phyloP scores from a whole-genome alignment of 1,140 invertebrate genomes.

The Diorhabda carinulata region DNA sequence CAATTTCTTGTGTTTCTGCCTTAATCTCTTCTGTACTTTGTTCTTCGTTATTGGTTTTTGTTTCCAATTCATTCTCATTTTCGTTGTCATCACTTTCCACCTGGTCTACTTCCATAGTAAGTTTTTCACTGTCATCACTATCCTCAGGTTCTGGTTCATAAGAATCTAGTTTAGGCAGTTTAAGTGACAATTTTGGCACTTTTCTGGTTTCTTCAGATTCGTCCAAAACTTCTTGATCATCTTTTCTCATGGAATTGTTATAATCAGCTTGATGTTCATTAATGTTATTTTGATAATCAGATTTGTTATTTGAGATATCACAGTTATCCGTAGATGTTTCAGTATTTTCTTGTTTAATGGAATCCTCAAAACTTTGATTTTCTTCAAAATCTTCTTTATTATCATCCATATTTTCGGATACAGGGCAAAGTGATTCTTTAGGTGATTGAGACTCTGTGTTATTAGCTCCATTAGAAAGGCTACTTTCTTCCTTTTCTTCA shows the following conservation, averaged over 20 bases:
- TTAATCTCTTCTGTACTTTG: slow-evolving; percentile 7
- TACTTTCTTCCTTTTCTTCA: background rate
- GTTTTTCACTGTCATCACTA: slow-evolving; percentile 58
- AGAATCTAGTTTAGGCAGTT: slow-evolving; percentile 47
- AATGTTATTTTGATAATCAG: background rate
- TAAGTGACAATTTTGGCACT: slow-evolving; percentile 53
- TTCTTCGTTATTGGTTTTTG: slow-evolving; percentile 14
- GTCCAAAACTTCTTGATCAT: slow-evolving; percentile 19
- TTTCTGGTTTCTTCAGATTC: slow-evolving; percentile 39
- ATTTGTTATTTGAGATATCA: background rate
- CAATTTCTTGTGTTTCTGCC: slow-evolving; percentile 9
- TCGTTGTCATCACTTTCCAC: slow-evolving; percentile 39
- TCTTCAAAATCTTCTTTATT: background rate
- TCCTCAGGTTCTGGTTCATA: slow-evolving; percentile 30
- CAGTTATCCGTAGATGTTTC: background rate
- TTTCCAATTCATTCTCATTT: slow-evolving; percentile 22
- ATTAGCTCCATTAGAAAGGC: background rate
- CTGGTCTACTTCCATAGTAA: slow-evolving; percentile 49
- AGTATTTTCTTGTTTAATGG: background rate
- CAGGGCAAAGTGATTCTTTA: too few species aligned
- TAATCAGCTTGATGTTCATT: background rate
- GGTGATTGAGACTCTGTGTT: background rate
- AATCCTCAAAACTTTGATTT: background rate
- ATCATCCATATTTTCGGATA: background rate
- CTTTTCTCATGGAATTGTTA: background rate